Evolutionary conservation across 1,140 invertebrate genomes (phyloP), one percentile per base, ranked within the genome.

Genomic region (Tetramorium parvispinum): DNA sequence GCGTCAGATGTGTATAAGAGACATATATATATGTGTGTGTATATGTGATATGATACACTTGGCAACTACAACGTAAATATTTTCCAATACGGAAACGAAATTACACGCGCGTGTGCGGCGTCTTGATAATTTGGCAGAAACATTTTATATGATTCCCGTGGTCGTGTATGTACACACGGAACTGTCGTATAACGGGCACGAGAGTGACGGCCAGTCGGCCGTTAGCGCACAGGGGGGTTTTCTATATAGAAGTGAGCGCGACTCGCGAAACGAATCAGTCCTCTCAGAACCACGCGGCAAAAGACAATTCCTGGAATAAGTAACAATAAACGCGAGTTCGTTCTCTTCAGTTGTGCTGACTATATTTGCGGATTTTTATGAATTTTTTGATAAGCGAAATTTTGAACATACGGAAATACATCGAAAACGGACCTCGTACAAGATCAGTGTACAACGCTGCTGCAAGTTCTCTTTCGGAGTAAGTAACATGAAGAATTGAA

Each of bases 221-320:
- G 81, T 76, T 83, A 71, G 77, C 40, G 40, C 40, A 49, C 87
- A 86, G 91, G 92, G 87, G 89, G 91, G 89, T 87, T 78, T 87
- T 92, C 91, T 93, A 93, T 93, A 93, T 93, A 93, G 91, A 91
- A 88, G 93, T 86, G 88, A 88, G 89, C 87, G 70, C 86, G 81
- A 76, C 76, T 85, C 76, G 87, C 78, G 85, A 91, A 82, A 68
- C 88, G 89, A 89, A 89, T 92, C 93, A 93, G 93, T 93, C 91
- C 90, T 66, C 82, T 89, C 59, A 68, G 75, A 89, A 88, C 92
- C 89, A 87, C 91, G 91, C 89, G 85, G 85, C 85, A 79, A 86
- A 63, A 87, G 65, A 73, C 76, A 65, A 49, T 18, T n/a, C 43
- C 21, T 24, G 51, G 40, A 2, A 32, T 79, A 79, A 81, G 78